Evolutionary conservation across 2,888 invertebrate species (phyloP).

Genomic region (Aradus depressus): DNA sequence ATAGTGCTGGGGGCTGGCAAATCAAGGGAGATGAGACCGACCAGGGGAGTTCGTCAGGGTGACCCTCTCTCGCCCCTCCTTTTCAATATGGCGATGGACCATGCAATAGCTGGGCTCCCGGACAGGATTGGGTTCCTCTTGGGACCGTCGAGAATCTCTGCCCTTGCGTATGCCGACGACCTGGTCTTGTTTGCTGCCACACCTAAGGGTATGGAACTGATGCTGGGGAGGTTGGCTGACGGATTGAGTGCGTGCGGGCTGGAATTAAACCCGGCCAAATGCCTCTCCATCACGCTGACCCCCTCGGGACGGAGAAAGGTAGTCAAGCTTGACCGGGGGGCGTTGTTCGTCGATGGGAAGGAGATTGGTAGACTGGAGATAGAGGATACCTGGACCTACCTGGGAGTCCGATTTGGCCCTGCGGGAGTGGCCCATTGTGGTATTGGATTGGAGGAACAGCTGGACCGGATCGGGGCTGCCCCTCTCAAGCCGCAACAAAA

Average conservation of each 20-base stretch:
- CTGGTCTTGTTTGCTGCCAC: slow-evolving; percentile 17
- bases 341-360: no score
- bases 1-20: no score
- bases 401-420: background rate
- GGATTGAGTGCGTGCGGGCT: background rate
- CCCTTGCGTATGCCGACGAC: slow-evolving; percentile 25
- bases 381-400: no score
- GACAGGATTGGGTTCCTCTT: background rate
- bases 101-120: background rate
- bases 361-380: no score
- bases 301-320: background rate
- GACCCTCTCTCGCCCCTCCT: slow-evolving; percentile 24
- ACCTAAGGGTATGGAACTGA: background rate
- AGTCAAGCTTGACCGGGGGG: no score
- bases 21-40: no score
- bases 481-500: slow-evolving; percentile 37
- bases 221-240: no score
- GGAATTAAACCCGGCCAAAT: background rate
- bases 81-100: slow-evolving; percentile 22
- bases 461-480: background rate
- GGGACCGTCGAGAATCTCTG: background rate
- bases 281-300: background rate
- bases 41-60: slow-evolving; percentile 25
- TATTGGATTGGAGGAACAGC: background rate
- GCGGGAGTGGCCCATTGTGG: background rate